Base-by-base conservation (phyloP, 2,797 vertebrate species). In the Enteromius paludinosus region DNA sequence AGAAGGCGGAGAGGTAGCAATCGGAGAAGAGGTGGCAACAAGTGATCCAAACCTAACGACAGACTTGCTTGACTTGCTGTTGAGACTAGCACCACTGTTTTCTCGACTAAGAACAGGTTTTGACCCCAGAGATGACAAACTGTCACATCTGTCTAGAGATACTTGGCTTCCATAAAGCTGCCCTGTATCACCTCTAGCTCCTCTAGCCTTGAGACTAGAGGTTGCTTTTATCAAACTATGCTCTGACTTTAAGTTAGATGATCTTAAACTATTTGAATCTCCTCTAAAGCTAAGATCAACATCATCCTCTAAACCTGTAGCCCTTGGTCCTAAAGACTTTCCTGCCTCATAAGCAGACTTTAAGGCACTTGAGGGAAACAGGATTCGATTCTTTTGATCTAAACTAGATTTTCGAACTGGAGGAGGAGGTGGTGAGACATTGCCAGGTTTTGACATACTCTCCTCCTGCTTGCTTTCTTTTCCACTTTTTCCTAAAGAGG, bases 341-440 rank as follows among this genome's bases (percentile, higher is more conserved):
- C 86, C 91, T 20, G 89, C 91, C 82, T 97, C 97, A 86, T 93
- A 89, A 83, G 92, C 90, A 85, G 91, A 90, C 92, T 95, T 96
- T 87, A 96, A 92, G 89, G 94, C 95, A 94, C 95, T 94, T 84
- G 93, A 95, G 87, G 94, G 93, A 66, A 96, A 90, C 87, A 95
- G 89, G 84, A 90, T 95, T 84, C 95, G 95, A 49, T 91, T 95
- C 92, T 95, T 98, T 86, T 96, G 97, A 87, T 99, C 98, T 85
- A 99, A 93, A 92, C 98, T 99, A 0, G 98, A 99, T 90, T 99
- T 99, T n/a, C 98, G 96, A 83, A 98, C 93, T 0, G 98, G 98
- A 3, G 98, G 98, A 1, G 96, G 95, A 9, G 98, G 98, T 79
- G 98, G 98, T 0, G 91, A 95, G 14, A 84, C 93, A 18, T 95